phyloP scores from a whole-genome alignment of 2,888 invertebrate genomes.

The Aphelenchoides bicaudatus region DNA sequence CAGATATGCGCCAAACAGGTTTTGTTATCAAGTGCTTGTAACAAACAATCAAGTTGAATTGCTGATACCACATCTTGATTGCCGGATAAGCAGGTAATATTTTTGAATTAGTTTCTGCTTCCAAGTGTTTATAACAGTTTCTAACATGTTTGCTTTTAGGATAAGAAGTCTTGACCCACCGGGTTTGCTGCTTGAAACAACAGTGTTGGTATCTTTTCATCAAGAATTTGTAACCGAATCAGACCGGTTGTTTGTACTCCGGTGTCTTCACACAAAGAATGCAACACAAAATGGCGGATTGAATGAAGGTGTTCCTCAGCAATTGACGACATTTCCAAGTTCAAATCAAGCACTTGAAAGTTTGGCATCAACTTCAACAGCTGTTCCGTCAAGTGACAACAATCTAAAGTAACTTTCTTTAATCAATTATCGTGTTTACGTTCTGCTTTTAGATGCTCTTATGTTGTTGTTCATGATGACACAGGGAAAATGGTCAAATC shows the following conservation, averaged over 20 bases:
- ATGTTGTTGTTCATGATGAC: slow-evolving; percentile 14
- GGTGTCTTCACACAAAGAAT: slow-evolving; percentile 43
- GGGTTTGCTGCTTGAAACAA: slow-evolving; percentile 44
- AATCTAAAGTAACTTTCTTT: background rate
- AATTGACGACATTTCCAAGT: slow-evolving; percentile 14
- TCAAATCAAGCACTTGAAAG: background rate
- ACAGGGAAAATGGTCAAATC: slow-evolving; percentile 12
- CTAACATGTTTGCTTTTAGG: too few species aligned
- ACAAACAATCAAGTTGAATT: slow-evolving; percentile 56
- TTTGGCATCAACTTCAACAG: background rate
- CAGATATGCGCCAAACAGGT: slow-evolving; percentile 44
- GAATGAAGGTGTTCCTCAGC: slow-evolving; percentile 21
- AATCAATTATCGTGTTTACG: slow-evolving; percentile 1
- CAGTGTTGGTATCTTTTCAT: slow-evolving; percentile 48
- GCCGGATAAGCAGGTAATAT: slow-evolving; percentile 34
- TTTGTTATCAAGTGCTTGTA: slow-evolving; percentile 51
- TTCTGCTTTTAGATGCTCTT: slow-evolving; percentile 18
- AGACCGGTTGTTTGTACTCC: slow-evolving; percentile 45
- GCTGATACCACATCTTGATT: slow-evolving; percentile 52
- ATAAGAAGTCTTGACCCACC: slow-evolving; percentile 33
- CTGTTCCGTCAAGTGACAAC: background rate
- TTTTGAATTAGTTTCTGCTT: background rate
- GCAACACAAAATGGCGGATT: slow-evolving; percentile 25
- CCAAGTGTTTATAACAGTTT: background rate
- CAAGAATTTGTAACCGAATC: slow-evolving; percentile 48